These are phyloP conservation scores for Plumapathes pennacea DNA, from an alignment of 92 coral and sea anemone species.

Conservation along the genomic window DNA sequence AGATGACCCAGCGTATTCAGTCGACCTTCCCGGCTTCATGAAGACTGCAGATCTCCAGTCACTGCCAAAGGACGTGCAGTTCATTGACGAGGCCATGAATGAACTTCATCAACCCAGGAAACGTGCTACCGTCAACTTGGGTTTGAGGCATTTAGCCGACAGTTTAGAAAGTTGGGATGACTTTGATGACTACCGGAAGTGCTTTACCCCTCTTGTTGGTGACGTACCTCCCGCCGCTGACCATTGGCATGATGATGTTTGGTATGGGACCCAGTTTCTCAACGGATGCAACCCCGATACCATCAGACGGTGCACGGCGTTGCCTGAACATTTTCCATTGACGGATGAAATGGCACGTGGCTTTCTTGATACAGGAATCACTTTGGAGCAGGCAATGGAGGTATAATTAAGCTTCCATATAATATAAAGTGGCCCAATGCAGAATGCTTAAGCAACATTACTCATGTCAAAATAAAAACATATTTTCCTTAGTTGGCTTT, in stretches of 20 bases:
- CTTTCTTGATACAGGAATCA: conserved; percentile 50
- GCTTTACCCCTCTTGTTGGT: conserved; percentile 38
- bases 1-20: not conserved
- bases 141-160: conserved; percentile 36
- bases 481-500: too few relatives aligned
- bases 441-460: too few relatives aligned
- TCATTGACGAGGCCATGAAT: conserved; percentile 45
- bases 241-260: conserved; percentile 65
- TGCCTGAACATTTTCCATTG: conserved; percentile 65
- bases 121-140: conserved; percentile 47
- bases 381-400: conserved; percentile 52
- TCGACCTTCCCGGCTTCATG: conserved; percentile 32
- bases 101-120: conserved; percentile 49
- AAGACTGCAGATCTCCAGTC: conserved; percentile 17
- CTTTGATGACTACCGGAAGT: conserved; percentile 59
- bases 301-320: conserved; percentile 40
- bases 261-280: conserved; percentile 62
- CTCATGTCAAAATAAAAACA: too few relatives aligned
- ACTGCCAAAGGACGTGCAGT: conserved; percentile 62
- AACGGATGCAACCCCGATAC: conserved; percentile 75
- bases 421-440: too few relatives aligned
- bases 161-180: conserved; percentile 63
- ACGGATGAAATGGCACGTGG: conserved; percentile 46
- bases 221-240: conserved; percentile 36
- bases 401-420: too few relatives aligned